Evolutionary conservation across 2,888 invertebrate genomes (phyloP).

Genomic region (Lasioglossum zephyrum): DNA sequence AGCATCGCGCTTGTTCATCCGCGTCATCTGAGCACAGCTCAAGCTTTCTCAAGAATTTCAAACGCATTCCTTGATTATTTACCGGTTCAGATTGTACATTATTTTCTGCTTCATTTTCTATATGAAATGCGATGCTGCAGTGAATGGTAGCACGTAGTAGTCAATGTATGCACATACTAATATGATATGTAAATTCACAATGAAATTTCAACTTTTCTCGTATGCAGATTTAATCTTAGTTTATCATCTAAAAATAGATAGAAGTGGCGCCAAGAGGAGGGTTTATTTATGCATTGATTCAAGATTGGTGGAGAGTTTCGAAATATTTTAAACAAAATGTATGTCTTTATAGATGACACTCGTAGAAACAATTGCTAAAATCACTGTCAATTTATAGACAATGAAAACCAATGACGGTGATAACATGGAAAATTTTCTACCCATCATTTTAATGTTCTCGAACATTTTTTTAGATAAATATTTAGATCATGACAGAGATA

Average conservation of each 20-base stretch:
- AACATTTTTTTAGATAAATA: no score
- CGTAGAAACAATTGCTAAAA: no score
- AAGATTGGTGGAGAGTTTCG: background rate
- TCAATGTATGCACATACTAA: slow-evolving; percentile 1
- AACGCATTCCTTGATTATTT: background rate
- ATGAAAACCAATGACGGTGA: no score
- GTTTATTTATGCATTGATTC: background rate
- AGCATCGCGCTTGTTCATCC: background rate
- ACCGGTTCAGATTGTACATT: background rate
- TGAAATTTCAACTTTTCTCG: background rate
- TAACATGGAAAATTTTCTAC: no score
- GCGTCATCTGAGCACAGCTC: background rate
- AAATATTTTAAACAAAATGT: background rate
- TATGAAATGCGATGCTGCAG: background rate
- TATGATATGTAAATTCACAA: background rate
- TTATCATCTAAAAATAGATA: background rate
- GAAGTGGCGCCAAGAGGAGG: background rate
- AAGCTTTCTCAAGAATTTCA: background rate
- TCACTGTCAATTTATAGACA: no score
- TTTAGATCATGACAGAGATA: no score
- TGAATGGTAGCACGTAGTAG: background rate
- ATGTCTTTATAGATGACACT: no score
- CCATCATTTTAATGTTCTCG: no score
- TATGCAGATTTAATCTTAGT: background rate
- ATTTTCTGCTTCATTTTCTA: background rate